Conservation (phyloP, 2,113 vertebrate species). For the Chloroceryle aenea region DNA sequence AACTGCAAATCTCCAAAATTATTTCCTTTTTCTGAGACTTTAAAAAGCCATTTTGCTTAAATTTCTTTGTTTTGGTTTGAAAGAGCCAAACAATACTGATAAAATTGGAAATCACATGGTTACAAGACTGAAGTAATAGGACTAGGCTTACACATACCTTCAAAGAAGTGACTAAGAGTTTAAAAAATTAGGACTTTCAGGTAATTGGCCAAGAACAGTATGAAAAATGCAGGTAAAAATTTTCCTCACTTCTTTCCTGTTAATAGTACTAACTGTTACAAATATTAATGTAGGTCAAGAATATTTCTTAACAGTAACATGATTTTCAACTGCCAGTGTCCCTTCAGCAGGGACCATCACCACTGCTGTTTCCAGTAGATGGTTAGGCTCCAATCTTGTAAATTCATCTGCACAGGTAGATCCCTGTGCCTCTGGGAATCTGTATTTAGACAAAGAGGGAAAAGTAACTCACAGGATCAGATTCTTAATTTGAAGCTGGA, state of each 20-base stretch:
- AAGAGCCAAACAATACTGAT: background rate
- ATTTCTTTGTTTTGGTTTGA: background rate
- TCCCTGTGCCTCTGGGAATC: background rate
- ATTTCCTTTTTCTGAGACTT: background rate
- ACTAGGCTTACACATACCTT: background rate
- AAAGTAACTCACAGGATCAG: conserved; percentile 16
- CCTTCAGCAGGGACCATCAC: background rate
- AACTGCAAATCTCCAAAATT: background rate
- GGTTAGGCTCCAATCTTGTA: background rate
- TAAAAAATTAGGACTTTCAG: background rate
- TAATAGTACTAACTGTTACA: background rate
- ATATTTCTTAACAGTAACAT: background rate
- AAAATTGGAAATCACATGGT: background rate
- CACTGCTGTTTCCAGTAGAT: background rate
- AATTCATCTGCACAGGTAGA: background rate
- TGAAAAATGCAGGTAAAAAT: background rate
- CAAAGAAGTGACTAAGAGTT: background rate
- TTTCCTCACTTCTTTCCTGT: background rate
- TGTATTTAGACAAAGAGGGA: background rate
- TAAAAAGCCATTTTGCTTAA: background rate
- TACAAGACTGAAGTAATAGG: background rate
- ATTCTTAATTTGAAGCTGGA: conserved; percentile 53
- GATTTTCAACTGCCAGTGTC: background rate
- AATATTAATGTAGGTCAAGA: background rate
- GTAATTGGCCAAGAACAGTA: background rate